A percentile compares a stretch with the other conserved stretches of the same genome.
These are phyloP conservation scores for Protaetia brevitarsis DNA, from an alignment of 1,140 invertebrate genomes.

Conservation along the genomic window DNA sequence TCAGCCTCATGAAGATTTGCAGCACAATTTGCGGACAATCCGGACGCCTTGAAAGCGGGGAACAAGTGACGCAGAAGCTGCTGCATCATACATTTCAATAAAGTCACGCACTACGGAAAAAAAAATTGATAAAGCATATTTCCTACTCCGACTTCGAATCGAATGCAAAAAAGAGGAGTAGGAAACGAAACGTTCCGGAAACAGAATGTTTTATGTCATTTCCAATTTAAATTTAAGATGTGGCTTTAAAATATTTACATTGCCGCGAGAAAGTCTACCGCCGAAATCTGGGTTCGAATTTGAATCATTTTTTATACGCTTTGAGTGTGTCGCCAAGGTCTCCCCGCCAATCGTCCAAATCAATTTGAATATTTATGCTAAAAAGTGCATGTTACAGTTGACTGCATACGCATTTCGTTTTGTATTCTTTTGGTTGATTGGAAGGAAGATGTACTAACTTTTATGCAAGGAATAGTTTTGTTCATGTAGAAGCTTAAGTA, in stretches of 20 bases:
- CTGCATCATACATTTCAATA: conserved; percentile 25
- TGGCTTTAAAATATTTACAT: conserved; percentile 25
- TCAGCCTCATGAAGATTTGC: neutral
- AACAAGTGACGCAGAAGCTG: neutral
- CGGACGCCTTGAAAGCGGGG: neutral
- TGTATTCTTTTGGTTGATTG: too few relatives aligned
- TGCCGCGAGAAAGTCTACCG: neutral
- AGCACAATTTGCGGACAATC: neutral
- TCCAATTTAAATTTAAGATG: conserved; percentile 26
- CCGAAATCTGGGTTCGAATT: neutral
- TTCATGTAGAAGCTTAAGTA: too few relatives aligned
- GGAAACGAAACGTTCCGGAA: conserved; percentile 16
- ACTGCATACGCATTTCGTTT: too few relatives aligned
- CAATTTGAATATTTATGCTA: neutral
- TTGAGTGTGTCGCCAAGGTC: neutral
- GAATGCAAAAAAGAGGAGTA: conserved; percentile 10
- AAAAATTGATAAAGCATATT: conserved; percentile 24
- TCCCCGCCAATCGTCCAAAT: neutral
- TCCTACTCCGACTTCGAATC: conserved; percentile 6
- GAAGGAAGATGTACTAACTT: too few relatives aligned
- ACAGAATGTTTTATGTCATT: conserved; percentile 25
- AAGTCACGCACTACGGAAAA: conserved; percentile 19
- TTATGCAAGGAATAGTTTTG: too few relatives aligned
- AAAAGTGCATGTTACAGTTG: too few relatives aligned
- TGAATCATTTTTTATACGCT: neutral